Conservation (phyloP, 2,888 invertebrate species). For the Phalera bucephala region DNA sequence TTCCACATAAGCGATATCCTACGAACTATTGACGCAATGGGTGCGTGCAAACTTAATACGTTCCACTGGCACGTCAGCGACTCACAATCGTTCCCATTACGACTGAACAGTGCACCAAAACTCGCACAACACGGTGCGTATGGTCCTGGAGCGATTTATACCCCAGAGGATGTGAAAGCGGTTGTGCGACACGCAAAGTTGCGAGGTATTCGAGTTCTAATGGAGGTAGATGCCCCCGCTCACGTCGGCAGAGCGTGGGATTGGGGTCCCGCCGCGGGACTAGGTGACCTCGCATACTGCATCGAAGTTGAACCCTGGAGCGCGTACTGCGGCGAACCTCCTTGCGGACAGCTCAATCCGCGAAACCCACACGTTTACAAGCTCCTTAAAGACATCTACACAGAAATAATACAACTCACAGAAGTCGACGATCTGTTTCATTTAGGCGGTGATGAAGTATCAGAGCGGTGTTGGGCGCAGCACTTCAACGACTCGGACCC, state of each 20-base stretch:
- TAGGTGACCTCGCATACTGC: slow-evolving; percentile 91
- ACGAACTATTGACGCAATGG: slow-evolving; percentile 93
- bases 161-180: slow-evolving; percentile 86
- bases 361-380: slow-evolving; percentile 90
- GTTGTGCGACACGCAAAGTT: slow-evolving; percentile 89
- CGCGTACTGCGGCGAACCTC: slow-evolving; percentile 92
- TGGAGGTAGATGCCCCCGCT: slow-evolving; percentile 96
- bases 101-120: slow-evolving; percentile 88
- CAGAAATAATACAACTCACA: slow-evolving; percentile 88
- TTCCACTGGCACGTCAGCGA: slow-evolving; percentile 97
- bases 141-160: slow-evolving; percentile 89
- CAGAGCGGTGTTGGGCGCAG: slow-evolving; percentile 90
- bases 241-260: slow-evolving; percentile 95
- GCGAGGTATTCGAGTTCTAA: slow-evolving; percentile 93
- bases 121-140: slow-evolving; percentile 93
- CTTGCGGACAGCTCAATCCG: slow-evolving; percentile 93
- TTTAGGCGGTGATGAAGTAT: slow-evolving; percentile 93
- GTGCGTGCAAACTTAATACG: slow-evolving; percentile 94
- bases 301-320: slow-evolving; percentile 92
- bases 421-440: slow-evolving; percentile 91
- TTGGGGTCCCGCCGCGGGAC: slow-evolving; percentile 89
- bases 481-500: slow-evolving; percentile 89
- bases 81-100: slow-evolving; percentile 96
- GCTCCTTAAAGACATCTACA: slow-evolving; percentile 88
- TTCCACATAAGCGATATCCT: slow-evolving; percentile 88